Percentiles rank a stretch among this genome's conserved stretches.
Evolutionary conservation across 2,797 vertebrate genomes (phyloP).

Genomic region (Cyprinella venusta): DNA sequence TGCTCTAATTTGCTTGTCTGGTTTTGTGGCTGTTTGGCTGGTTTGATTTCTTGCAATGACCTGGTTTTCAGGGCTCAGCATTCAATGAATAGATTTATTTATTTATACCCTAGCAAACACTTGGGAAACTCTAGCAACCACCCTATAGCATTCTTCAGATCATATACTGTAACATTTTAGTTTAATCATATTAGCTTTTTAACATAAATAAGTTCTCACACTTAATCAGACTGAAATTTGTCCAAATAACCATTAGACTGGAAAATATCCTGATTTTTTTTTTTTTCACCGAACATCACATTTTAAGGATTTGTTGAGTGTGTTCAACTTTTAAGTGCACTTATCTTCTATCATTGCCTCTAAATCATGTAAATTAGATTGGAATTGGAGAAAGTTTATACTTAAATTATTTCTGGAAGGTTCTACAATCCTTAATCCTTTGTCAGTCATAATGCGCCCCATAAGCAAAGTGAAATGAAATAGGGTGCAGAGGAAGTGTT

Average conservation of each 20-base stretch:
- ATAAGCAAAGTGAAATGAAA: background rate
- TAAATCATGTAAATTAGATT: background rate
- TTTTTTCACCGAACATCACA: background rate
- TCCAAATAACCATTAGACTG: background rate
- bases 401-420: background rate
- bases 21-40: slow-evolving; percentile 22
- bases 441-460: background rate
- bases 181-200: background rate
- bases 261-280: no score
- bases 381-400: background rate
- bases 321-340: slow-evolving; percentile 30
- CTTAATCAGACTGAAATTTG: background rate
- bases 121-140: background rate
- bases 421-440: background rate
- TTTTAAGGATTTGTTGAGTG: background rate
- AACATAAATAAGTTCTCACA: background rate
- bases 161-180: background rate
- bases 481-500: background rate
- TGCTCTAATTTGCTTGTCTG: slow-evolving; percentile 33
- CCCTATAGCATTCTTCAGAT: background rate
- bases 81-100: background rate
- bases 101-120: background rate
- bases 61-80: background rate
- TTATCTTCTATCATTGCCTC: background rate
- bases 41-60: slow-evolving; percentile 15